phyloP scores from a whole-genome alignment of 2,113 vertebrate species.

The Macrotis lagotis region DNA sequence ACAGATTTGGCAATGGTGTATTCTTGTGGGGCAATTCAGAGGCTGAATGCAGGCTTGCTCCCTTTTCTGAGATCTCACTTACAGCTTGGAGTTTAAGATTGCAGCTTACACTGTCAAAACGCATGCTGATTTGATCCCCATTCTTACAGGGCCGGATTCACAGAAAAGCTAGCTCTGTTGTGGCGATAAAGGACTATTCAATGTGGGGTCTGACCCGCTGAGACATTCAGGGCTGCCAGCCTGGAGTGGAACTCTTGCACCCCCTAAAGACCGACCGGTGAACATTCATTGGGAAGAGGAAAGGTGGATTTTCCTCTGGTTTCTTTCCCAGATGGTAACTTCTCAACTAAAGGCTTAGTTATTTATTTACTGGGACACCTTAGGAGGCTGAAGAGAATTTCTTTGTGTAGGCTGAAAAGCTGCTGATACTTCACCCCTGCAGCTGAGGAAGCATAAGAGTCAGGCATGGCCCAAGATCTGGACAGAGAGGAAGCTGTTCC shows the following conservation, averaged over 20 bases:
- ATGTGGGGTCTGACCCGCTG: constrained; percentile 29
- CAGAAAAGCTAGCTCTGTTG: constrained; percentile 5
- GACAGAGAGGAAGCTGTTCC: constrained; percentile 74
- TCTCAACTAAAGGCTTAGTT: not conserved
- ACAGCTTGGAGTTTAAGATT: constrained; percentile 56
- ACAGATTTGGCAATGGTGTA: not conserved
- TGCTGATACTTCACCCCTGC: constrained; percentile 73
- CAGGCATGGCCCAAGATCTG: constrained; percentile 81
- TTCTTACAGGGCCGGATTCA: constrained; percentile 20
- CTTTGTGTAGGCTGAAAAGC: constrained; percentile 77
- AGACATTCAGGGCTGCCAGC: rapidly evolving
- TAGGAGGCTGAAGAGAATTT: constrained; percentile 77
- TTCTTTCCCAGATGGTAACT: not conserved
- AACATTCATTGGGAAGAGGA: constrained; percentile 60
- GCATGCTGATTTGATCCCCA: constrained; percentile 37
- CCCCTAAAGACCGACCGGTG: constrained; percentile 87
- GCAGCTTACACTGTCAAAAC: constrained; percentile 56
- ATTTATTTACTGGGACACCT: not conserved
- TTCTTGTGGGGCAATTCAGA: not conserved
- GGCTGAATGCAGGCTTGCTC: constrained; percentile 21
- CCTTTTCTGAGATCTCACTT: constrained; percentile 62
- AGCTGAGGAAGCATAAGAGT: constrained; percentile 83
- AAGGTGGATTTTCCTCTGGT: not conserved
- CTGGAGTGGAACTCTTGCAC: constrained; percentile 92
- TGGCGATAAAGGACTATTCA: constrained; percentile 38